Evolutionary conservation across 2,888 invertebrate genomes (phyloP), one percentile per base, ranked within the genome.

Genomic region (Dioctria linearis): DNA sequence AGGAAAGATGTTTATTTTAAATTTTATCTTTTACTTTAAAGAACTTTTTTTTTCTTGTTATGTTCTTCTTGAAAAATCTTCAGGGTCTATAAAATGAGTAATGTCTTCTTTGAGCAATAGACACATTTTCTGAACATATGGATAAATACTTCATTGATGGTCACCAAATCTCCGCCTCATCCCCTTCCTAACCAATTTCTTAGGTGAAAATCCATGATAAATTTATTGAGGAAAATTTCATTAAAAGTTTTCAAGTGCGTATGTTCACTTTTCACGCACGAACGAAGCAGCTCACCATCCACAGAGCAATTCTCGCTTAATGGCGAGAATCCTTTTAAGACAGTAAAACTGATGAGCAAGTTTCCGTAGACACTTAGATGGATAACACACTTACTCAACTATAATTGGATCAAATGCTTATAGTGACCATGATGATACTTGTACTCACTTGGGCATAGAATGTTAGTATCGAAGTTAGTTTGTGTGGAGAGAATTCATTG

Each of bases 351-450:
- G 9, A 25, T 65, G 11, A 40, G 6, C 65, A 13, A 65, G 11
- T 39, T 25, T 65, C 42, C 66, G 13, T 13, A 42, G 13, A 66
- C 43, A 43, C 13, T 43, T 25, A 46, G 39, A 40, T 11, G 61
- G 63, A 76, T 61, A 76, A 76, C 63, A 49, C n/a, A 76, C 76
- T 76, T 61, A 63, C 43, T 49, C 63, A 37, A 63, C 46, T 39
- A 46, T 76, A 63, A 76, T 76, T 76, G 76, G 42, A 76, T 76
- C 49, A 63, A 42, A 76, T 42, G 63, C 76, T 59, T 76, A 25
- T 25, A 49, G 76, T 76, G 76, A 49, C 76, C 75, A 61, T 43
- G 46, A 75, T 13, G 6, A 42, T 25, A 59, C 59, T n/a, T n/a
- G 9, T 9, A 11, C 25, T 51, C 51, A 25, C 54, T 49, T 37